These are phyloP conservation scores for Rosalia funebris DNA, from an alignment of 2,888 invertebrate genomes.

Conservation along the genomic window DNA sequence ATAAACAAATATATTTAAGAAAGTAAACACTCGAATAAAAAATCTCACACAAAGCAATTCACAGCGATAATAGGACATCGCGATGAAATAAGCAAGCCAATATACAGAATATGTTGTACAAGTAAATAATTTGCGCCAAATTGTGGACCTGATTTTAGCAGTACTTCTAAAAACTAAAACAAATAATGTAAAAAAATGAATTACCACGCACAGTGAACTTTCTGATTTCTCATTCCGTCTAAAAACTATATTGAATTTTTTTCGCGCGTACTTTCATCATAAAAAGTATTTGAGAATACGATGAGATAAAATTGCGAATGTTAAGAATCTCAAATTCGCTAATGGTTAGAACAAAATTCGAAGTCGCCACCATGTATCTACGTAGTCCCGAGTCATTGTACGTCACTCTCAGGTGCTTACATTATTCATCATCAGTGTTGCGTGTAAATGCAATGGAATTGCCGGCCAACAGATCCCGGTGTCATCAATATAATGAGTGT, in stretches of 20 bases:
- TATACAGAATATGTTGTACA: too few relatives aligned
- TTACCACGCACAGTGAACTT: background rate
- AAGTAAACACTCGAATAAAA: too few relatives aligned
- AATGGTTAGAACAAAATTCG: background rate
- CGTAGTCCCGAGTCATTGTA: too few relatives aligned
- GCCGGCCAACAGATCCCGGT: constrained; percentile 3
- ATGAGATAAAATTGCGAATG: background rate
- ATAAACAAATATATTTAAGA: too few relatives aligned
- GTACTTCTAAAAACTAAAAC: background rate
- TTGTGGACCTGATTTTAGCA: background rate
- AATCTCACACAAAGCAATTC: too few relatives aligned
- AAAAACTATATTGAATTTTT: background rate
- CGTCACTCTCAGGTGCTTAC: constrained; percentile 2
- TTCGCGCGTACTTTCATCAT: background rate
- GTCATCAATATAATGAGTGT: constrained; percentile 15
- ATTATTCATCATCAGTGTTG: constrained; percentile 9
- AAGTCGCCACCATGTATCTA: background rate
- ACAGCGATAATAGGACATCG: too few relatives aligned
- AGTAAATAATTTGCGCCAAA: background rate
- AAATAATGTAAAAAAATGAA: background rate
- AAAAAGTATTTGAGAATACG: background rate
- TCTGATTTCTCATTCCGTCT: background rate
- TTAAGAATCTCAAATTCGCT: background rate
- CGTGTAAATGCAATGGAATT: constrained; percentile 19
- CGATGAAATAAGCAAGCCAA: too few relatives aligned